Conservation (phyloP, 2,113 vertebrate genomes). For the Cinclus cinclus region DNA sequence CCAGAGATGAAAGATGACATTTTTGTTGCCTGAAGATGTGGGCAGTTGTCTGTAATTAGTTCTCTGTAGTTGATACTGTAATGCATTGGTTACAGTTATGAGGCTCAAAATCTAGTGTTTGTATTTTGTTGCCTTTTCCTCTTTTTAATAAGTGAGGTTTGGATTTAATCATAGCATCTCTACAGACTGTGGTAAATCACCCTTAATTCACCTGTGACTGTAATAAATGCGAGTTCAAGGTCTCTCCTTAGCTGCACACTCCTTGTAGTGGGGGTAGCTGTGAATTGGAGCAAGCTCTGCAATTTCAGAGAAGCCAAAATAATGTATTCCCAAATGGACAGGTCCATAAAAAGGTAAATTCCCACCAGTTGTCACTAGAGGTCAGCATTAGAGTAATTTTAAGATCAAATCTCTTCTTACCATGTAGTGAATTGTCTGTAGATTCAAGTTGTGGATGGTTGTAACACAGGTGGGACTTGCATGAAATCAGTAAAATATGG, state of each 20-base stretch:
- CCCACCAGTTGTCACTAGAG: neutral
- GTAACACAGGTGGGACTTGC: neutral
- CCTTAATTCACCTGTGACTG: neutral
- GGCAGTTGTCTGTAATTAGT: neutral
- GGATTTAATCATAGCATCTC: neutral
- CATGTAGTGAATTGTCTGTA: neutral
- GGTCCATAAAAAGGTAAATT: neutral
- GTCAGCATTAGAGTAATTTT: conserved; percentile 21
- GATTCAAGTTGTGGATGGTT: neutral
- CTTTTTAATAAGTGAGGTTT: neutral
- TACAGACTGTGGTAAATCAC: neutral
- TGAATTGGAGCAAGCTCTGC: neutral
- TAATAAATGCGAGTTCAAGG: neutral
- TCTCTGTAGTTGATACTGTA: neutral
- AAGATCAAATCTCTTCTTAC: neutral
- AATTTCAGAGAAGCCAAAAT: neutral
- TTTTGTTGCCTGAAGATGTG: neutral
- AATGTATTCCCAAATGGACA: neutral
- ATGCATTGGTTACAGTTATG: neutral
- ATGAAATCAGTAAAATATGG: neutral
- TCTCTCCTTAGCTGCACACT: neutral
- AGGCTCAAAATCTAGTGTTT: neutral
- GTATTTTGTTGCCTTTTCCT: neutral
- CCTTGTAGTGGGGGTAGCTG: neutral
- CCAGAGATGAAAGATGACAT: neutral